These are phyloP conservation scores for Daboia siamensis DNA, from an alignment of 2,113 vertebrate species.

Conservation along the genomic window DNA sequence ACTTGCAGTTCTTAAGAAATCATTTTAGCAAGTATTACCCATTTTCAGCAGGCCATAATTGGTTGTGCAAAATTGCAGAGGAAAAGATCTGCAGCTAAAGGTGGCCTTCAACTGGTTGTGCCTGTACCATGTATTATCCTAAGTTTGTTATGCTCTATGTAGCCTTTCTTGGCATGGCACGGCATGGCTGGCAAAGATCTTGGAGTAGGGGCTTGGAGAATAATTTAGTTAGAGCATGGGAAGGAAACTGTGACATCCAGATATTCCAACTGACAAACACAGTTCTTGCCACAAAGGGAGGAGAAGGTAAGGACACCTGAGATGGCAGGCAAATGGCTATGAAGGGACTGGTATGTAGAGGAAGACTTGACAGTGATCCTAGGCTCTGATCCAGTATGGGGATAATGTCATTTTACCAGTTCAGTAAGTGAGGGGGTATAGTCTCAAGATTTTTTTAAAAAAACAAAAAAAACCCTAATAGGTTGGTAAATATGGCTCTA, in stretches of 20 bases:
- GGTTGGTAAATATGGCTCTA: too few relatives aligned
- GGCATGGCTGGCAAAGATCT: background rate
- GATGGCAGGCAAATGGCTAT: background rate
- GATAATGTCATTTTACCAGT: background rate
- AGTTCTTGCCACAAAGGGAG: background rate
- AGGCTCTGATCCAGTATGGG: background rate
- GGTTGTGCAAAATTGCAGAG: background rate
- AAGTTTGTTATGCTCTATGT: background rate
- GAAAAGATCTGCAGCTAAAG: background rate
- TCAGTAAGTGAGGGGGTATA: background rate
- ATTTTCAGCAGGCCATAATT: background rate
- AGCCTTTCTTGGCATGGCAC: background rate
- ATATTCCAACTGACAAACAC: background rate
- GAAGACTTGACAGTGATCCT: background rate
- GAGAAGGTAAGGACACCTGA: background rate
- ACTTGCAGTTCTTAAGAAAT: background rate
- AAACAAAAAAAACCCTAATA: too few relatives aligned
- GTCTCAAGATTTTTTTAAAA: background rate
- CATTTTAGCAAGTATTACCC: background rate
- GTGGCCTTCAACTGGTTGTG: background rate
- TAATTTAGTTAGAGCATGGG: background rate
- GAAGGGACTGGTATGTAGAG: background rate
- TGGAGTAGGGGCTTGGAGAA: background rate
- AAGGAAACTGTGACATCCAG: background rate
- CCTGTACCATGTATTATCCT: background rate